A percentile compares a stretch with the other conserved stretches of the same genome.
Evolutionary conservation across 2,888 invertebrate genomes (phyloP).

Genomic region (Dexiosoma caninum): DNA sequence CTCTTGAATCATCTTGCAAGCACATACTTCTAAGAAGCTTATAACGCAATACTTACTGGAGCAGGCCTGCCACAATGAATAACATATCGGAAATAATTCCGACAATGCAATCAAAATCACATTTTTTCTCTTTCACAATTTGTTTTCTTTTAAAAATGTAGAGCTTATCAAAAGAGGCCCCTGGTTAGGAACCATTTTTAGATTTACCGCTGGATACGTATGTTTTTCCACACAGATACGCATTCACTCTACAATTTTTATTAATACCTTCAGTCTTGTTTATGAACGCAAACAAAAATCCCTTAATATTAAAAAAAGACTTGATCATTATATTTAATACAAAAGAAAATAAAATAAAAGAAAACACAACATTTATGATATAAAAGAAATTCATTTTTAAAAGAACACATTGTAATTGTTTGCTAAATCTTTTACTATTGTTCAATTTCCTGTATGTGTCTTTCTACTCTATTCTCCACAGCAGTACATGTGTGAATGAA

Average conservation of each 20-base stretch:
- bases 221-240: too few species aligned
- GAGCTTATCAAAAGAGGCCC: too few species aligned
- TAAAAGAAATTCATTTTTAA: constrained; percentile 35
- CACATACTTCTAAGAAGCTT: too few species aligned
- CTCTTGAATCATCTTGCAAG: too few species aligned
- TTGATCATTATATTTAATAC: constrained; percentile 22
- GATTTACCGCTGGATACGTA: too few species aligned
- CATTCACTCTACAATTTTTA: not conserved
- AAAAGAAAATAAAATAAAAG: constrained; percentile 16
- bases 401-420: constrained; percentile 56
- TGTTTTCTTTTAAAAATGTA: too few species aligned
- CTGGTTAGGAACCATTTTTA: too few species aligned
- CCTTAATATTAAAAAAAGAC: constrained; percentile 11
- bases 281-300: constrained; percentile 27
- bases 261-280: not conserved
- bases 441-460: constrained; percentile 34
- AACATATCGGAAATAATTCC: too few species aligned
- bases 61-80: too few species aligned
- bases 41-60: too few species aligned
- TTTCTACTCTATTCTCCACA: not conserved
- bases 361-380: constrained; percentile 13
- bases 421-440: constrained; percentile 45
- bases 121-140: too few species aligned
- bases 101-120: too few species aligned
- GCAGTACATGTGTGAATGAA: constrained; percentile 2